These are phyloP conservation scores for Laspeyria flexula DNA, from an alignment of 2,888 invertebrate species.

Conservation along the genomic window DNA sequence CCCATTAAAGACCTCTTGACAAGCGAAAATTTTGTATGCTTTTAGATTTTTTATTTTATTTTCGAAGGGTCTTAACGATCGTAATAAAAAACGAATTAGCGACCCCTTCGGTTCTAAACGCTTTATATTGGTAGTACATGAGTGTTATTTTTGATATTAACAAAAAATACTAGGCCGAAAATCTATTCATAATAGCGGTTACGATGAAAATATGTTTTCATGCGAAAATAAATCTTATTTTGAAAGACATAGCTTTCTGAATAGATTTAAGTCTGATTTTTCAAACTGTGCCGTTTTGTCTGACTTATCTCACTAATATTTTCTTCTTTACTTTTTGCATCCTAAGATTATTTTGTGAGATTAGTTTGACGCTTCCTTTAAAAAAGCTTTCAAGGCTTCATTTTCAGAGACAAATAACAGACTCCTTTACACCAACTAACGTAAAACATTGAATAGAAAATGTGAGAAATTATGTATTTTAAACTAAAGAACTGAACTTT, in stretches of 20 bases:
- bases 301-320: neutral
- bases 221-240: neutral
- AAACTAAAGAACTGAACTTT: too few relatives aligned
- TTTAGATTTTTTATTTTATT: conserved; percentile 51
- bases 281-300: neutral
- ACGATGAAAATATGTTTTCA: neutral
- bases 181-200: conserved; percentile 27
- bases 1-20: conserved; percentile 48
- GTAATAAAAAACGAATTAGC: conserved; percentile 78
- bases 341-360: too few relatives aligned
- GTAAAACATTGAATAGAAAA: too few relatives aligned
- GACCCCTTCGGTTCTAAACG: conserved; percentile 48
- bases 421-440: too few relatives aligned
- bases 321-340: neutral
- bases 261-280: neutral
- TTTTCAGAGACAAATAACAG: too few relatives aligned
- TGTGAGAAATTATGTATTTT: too few relatives aligned
- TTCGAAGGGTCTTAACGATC: conserved; percentile 63
- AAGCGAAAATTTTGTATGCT: conserved; percentile 60
- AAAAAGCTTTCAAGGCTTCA: too few relatives aligned
- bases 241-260: neutral
- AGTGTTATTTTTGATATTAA: conserved; percentile 47
- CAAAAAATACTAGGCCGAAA: conserved; percentile 23
- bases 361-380: too few relatives aligned
- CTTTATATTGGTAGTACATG: conserved; percentile 51